phyloP scores from a whole-genome alignment of 2,888 invertebrate species.

The Eumacrocentrus americanus region DNA sequence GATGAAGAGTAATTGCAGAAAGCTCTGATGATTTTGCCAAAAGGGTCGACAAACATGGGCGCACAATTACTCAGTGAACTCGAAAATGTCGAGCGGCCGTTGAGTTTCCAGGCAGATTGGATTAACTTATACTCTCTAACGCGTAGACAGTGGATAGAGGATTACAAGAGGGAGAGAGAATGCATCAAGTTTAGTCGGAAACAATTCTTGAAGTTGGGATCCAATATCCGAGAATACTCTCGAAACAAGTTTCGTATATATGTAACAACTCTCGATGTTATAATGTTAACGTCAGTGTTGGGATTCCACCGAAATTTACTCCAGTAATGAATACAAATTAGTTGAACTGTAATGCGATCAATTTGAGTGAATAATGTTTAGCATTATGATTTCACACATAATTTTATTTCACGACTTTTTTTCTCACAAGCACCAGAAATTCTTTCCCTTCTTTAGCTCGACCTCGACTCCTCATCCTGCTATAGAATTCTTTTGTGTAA shows the following conservation, averaged over 20 bases:
- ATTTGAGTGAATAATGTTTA: background rate
- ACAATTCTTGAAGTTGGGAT: slow-evolving; percentile 12
- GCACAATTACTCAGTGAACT: slow-evolving; percentile 20
- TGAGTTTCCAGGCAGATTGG: slow-evolving; percentile 18
- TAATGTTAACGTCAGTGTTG: slow-evolving; percentile 2
- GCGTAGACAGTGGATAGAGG: slow-evolving; percentile 3
- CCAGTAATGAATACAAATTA: slow-evolving; percentile 9
- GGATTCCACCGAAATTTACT: slow-evolving; percentile 6
- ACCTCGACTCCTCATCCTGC: slow-evolving; percentile 23
- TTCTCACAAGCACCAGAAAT: slow-evolving; percentile 2
- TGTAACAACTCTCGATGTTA: slow-evolving; percentile 12
- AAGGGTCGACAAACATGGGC: background rate
- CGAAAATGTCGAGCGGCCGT: slow-evolving; percentile 17
- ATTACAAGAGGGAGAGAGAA: background rate
- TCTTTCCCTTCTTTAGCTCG: slow-evolving; percentile 24
- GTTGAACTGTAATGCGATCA: too few species aligned
- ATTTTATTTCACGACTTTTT: slow-evolving; percentile 6
- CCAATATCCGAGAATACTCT: slow-evolving; percentile 16
- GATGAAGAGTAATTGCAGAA: too few species aligned
- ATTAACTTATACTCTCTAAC: slow-evolving; percentile 29
- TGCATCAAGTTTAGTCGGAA: slow-evolving; percentile 13
- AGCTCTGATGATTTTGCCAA: too few species aligned
- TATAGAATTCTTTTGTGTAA: slow-evolving; percentile 23
- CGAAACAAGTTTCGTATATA: slow-evolving; percentile 11
- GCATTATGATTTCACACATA: background rate